Conservation (phyloP, 2,888 invertebrate genomes). For the Epistrophella euchroma region DNA sequence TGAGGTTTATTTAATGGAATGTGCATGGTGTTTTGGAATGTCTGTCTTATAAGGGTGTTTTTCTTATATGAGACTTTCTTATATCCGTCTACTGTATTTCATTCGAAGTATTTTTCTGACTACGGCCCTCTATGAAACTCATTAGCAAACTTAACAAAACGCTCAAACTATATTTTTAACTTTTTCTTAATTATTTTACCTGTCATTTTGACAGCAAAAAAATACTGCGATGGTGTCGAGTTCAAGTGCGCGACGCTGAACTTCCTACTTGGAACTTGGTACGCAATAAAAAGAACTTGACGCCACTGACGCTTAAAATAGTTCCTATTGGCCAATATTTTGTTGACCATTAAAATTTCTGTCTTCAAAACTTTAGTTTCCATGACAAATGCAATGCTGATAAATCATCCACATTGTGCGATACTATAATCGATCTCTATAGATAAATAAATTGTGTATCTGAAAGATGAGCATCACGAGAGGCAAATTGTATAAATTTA, state of each 20-base stretch:
- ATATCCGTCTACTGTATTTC: too few species aligned
- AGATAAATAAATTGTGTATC: slow-evolving; percentile 49
- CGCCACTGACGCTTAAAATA: slow-evolving; percentile 27
- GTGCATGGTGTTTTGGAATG: too few species aligned
- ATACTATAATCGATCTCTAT: slow-evolving; percentile 55
- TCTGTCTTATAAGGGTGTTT: too few species aligned
- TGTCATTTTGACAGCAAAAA: not conserved
- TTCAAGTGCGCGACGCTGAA: slow-evolving; percentile 64
- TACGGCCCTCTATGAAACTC: not conserved
- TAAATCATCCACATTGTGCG: slow-evolving; percentile 27
- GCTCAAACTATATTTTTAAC: not conserved
- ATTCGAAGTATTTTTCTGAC: not conserved
- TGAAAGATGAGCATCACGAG: slow-evolving; percentile 47
- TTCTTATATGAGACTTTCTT: too few species aligned
- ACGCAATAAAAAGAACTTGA: not conserved
- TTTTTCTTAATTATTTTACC: not conserved
- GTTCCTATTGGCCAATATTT: slow-evolving; percentile 27
- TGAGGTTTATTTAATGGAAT: too few species aligned
- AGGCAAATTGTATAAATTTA: slow-evolving; percentile 57
- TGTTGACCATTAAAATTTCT: slow-evolving; percentile 49
- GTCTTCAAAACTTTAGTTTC: not conserved
- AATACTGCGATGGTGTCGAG: not conserved
- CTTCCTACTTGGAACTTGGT: slow-evolving; percentile 39
- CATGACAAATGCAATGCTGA: slow-evolving; percentile 2
- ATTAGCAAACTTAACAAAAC: not conserved